Evolutionary conservation across 2,888 invertebrate genomes (phyloP), one percentile per base, ranked within the genome.

Genomic region (Diogma glabrata): DNA sequence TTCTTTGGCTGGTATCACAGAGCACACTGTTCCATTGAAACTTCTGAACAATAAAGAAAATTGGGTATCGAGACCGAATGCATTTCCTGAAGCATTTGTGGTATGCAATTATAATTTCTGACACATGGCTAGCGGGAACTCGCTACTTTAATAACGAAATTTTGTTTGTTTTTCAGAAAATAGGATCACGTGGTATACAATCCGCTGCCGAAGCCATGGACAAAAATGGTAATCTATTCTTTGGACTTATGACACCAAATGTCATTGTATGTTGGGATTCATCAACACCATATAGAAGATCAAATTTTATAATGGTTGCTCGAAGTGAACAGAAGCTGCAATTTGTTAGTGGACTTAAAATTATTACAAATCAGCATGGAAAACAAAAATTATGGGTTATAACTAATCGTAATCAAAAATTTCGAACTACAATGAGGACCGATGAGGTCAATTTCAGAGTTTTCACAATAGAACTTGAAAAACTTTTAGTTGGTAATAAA

Each of bases 231-330:
- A 72, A 82, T 40, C 64, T 83, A 56, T 84, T 75, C 61, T 87
- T 82, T 61, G 86, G 85, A 0, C 63, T 81, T 4, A 73, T 83
- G 69, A 73, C 78, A 1, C 81, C 84, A 1, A 75, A 82, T 5
- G 76, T 82, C 20, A 72, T 89, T 22, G 77, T 75, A 60, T 87
- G 84, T 58, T 87, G 87, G 84, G 83, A 87, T 62, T 78, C 79
- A 2, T 74, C 69, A 0, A 76, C 77, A 0, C 74, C 79, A 12
- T 87, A 78, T 59, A 73, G 74, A 0, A 60, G 55, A 1, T 70
- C 72, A 48, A 78, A 77, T 63, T 74, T 79, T 23, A 71, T 75
- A 52, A 61, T 78, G 4, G 60, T 79, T 6, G 78, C 78, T 2
- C 61, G 74, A 14, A 75, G 86, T 61, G 66, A 66, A 24, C 69